Conservation (phyloP, 2,888 invertebrate genomes). For the Ametastegia equiseti region DNA sequence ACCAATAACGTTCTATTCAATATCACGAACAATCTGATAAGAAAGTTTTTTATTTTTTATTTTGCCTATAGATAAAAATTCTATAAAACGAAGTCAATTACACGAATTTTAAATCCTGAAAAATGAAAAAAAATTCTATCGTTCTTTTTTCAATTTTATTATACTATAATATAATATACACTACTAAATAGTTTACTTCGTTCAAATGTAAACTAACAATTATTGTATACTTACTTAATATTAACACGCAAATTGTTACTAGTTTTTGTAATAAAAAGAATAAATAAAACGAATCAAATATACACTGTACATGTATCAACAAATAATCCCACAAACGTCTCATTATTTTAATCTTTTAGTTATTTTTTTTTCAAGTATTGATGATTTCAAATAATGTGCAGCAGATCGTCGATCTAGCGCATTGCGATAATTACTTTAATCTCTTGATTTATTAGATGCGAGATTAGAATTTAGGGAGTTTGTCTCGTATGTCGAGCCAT, state of each 20-base stretch:
- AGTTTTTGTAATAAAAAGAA: slow-evolving; percentile 37
- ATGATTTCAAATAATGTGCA: not conserved
- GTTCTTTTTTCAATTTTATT: not conserved
- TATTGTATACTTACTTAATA: not conserved
- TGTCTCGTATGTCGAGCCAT: not conserved
- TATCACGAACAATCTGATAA: not conserved
- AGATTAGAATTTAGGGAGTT: not conserved
- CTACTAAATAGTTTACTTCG: not conserved
- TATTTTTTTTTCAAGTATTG: not conserved
- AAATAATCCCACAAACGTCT: not conserved
- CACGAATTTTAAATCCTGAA: not conserved
- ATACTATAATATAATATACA: not conserved
- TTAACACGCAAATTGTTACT: slow-evolving; percentile 29
- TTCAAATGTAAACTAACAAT: not conserved
- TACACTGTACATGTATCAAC: not conserved
- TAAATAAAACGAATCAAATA: not conserved
- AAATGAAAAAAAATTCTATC: not conserved
- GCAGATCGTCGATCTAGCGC: not conserved
- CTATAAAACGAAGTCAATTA: slow-evolving; percentile 8
- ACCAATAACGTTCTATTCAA: slow-evolving; percentile 1
- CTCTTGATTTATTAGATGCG: not conserved
- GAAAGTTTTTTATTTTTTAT: not conserved
- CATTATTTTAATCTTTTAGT: not conserved
- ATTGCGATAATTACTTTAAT: not conserved
- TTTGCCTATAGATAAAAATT: not conserved